phyloP scores from a whole-genome alignment of 2,797 vertebrate species.

The Geotria australis region DNA sequence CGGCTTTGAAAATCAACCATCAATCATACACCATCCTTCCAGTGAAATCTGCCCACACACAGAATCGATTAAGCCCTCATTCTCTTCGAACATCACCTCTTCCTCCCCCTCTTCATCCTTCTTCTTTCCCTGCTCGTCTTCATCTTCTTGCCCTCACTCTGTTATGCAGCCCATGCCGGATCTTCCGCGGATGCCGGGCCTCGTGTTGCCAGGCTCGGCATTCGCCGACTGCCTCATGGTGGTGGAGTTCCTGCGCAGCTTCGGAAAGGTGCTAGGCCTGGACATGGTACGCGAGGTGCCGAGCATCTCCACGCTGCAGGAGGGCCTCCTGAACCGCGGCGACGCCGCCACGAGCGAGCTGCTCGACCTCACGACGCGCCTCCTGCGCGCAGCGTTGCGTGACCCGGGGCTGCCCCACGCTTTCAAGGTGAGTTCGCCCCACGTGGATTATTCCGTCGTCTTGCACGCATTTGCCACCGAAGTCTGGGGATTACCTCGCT shows the following conservation, averaged over 20 bases:
- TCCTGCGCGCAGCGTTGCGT: conserved; percentile 48
- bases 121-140: background rate
- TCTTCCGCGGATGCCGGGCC: conserved; percentile 41
- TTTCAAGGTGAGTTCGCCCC: conserved; percentile 21
- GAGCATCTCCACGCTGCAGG: conserved; percentile 36
- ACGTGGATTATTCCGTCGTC: background rate
- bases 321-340: conserved; percentile 49
- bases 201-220: conserved; percentile 33
- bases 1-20: too few relatives aligned
- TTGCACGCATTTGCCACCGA: background rate
- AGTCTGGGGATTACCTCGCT: background rate
- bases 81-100: background rate
- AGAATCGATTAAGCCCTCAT: background rate
- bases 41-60: too few relatives aligned
- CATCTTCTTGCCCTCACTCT: background rate
- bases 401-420: conserved; percentile 60
- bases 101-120: background rate
- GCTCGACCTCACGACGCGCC: conserved; percentile 52
- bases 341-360: conserved; percentile 28
- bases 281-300: conserved; percentile 29
- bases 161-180: conserved; percentile 38
- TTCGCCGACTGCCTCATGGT: conserved; percentile 79
- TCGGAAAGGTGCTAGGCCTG: conserved; percentile 60
- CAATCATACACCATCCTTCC: too few relatives aligned
- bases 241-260: conserved; percentile 62